These are phyloP conservation scores for Tapirus indicus DNA, from an alignment of 2,797 vertebrate genomes.

Conservation along the genomic window DNA sequence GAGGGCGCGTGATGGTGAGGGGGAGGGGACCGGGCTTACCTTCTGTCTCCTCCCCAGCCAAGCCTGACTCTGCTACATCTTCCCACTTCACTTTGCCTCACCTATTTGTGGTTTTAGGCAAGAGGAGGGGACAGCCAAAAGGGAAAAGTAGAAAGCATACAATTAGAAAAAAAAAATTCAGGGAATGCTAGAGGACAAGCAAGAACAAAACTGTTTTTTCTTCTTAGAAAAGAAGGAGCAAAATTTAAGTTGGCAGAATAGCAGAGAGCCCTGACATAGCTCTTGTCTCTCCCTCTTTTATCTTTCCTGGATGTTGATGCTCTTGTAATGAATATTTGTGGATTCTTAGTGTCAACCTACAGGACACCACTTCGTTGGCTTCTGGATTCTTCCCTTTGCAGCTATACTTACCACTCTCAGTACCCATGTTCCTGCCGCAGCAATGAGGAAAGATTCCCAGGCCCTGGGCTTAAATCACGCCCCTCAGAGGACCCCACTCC, in stretches of 20 bases:
- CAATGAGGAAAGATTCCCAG: not conserved
- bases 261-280: too few species aligned
- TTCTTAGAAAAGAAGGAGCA: not conserved
- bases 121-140: not conserved
- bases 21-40: not conserved
- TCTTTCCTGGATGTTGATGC: accelerated
- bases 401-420: not conserved
- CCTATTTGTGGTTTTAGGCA: not conserved
- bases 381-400: not conserved
- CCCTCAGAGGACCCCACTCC: not conserved
- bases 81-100: not conserved
- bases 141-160: not conserved
- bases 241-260: not conserved
- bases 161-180: not conserved
- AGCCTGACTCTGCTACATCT: accelerated
- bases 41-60: too few species aligned
- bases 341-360: not conserved
- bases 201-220: not conserved
- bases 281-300: not conserved
- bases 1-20: accelerated
- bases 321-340: not conserved
- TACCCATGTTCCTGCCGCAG: not conserved
- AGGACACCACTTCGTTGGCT: not conserved
- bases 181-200: not conserved
- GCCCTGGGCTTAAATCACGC: not conserved